Evolutionary conservation across 1,140 invertebrate genomes (phyloP).

Genomic region (Pygmarrhopalites habei): DNA sequence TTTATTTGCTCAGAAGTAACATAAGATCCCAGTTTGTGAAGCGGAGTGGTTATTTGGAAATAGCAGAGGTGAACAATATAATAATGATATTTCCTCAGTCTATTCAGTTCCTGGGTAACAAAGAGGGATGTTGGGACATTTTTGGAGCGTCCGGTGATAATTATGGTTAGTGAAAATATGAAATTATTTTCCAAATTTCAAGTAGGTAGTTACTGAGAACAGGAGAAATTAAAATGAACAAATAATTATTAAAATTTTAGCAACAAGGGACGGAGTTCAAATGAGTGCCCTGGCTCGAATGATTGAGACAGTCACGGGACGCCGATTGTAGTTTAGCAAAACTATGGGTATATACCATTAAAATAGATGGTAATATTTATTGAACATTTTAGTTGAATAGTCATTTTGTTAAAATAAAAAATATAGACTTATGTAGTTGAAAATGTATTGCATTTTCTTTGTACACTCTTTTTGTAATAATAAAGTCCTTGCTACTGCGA

Average conservation of each 20-base stretch:
- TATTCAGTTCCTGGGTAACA: slow-evolving; percentile 38
- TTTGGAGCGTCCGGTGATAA: slow-evolving; percentile 13
- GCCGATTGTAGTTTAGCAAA: not conserved
- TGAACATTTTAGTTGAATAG: too few species aligned
- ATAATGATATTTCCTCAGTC: slow-evolving; percentile 47
- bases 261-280: slow-evolving; percentile 7
- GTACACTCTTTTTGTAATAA: too few species aligned
- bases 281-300: not conserved
- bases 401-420: too few species aligned
- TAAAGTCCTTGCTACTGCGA: too few species aligned
- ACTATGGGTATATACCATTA: too few species aligned
- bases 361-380: too few species aligned
- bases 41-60: slow-evolving; percentile 45
- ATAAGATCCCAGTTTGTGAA: slow-evolving; percentile 42
- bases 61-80: slow-evolving; percentile 46
- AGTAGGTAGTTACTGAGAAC: not conserved
- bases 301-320: not conserved
- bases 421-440: too few species aligned
- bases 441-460: too few species aligned
- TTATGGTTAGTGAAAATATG: slow-evolving; percentile 15
- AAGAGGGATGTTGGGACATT: slow-evolving; percentile 47
- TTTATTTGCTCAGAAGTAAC: slow-evolving; percentile 2
- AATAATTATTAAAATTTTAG: not conserved
- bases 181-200: not conserved
- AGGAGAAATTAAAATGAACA: not conserved